These are phyloP conservation scores for Raphicerus campestris DNA, from an alignment of 2,113 vertebrate species.

Conservation along the genomic window DNA sequence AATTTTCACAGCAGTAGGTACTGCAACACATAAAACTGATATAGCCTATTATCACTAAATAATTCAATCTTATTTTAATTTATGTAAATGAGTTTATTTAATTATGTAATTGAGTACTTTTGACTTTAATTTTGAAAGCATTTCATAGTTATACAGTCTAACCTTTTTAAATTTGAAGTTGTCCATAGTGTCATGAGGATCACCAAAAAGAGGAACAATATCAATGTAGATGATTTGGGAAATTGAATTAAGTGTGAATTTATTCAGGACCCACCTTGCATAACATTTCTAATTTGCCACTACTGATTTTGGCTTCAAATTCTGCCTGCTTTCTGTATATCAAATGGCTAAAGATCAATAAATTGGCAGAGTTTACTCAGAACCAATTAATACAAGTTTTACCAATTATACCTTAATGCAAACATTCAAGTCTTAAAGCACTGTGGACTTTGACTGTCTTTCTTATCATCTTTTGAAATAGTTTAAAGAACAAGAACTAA, in stretches of 20 bases:
- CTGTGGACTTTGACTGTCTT: not conserved
- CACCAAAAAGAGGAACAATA: not conserved
- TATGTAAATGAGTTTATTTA: not conserved
- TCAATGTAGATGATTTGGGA: not conserved
- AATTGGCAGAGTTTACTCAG: not conserved
- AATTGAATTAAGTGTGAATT: not conserved
- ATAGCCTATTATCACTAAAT: not conserved
- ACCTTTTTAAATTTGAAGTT: not conserved
- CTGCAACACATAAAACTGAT: not conserved
- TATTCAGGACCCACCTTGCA: not conserved
- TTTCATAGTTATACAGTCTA: not conserved
- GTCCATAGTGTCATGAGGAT: not conserved
- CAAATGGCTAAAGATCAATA: not conserved
- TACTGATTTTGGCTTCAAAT: conserved; percentile 2
- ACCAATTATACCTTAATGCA: not conserved
- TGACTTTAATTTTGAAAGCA: not conserved
- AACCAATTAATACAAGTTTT: not conserved
- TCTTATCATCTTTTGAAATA: not conserved
- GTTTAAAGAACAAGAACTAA: conserved; percentile 1
- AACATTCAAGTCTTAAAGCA: not conserved
- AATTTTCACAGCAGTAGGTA: not conserved
- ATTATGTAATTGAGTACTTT: not conserved
- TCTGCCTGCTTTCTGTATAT: not conserved
- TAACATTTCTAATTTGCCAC: not conserved
- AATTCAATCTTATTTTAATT: not conserved